phyloP scores from a whole-genome alignment of 1,140 invertebrate species.

The Colletes gigas region DNA sequence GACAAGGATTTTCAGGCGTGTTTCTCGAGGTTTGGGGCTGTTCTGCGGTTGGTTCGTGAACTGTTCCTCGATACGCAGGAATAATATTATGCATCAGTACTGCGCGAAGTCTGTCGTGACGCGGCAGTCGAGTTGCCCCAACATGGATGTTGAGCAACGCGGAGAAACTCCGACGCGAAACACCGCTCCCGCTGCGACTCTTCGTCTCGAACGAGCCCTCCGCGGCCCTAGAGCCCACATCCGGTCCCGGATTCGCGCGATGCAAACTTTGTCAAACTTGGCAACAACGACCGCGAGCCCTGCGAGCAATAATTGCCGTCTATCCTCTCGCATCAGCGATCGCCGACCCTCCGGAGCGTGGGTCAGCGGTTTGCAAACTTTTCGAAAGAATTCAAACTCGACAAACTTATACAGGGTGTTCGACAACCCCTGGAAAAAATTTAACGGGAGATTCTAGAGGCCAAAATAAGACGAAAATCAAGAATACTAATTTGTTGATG shows the following conservation, averaged over 20 bases:
- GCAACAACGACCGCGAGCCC: conserved; percentile 24
- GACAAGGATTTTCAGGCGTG: too few species aligned
- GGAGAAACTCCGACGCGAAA: conserved; percentile 23
- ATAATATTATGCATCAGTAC: conserved; percentile 14
- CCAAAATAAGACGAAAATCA: too few species aligned
- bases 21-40: too few species aligned
- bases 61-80: not conserved
- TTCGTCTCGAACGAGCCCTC: conserved; percentile 34
- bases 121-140: not conserved
- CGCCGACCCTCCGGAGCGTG: too few species aligned
- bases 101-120: not conserved
- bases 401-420: too few species aligned
- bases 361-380: not conserved
- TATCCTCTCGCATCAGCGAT: conserved; percentile 1
- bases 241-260: conserved; percentile 19
- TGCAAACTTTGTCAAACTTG: conserved; percentile 52
- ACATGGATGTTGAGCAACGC: conserved; percentile 8
- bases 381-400: not conserved
- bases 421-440: too few species aligned
- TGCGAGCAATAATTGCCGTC: conserved; percentile 47
- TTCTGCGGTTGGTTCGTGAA: not conserved
- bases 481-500: too few species aligned
- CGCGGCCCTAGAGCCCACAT: conserved; percentile 15
- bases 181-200: conserved; percentile 20
- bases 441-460: too few species aligned